A percentile compares a stretch with the other conserved stretches of the same genome.
phyloP scores from a whole-genome alignment of 2,113 vertebrate genomes.

The Elgaria multicarinata region DNA sequence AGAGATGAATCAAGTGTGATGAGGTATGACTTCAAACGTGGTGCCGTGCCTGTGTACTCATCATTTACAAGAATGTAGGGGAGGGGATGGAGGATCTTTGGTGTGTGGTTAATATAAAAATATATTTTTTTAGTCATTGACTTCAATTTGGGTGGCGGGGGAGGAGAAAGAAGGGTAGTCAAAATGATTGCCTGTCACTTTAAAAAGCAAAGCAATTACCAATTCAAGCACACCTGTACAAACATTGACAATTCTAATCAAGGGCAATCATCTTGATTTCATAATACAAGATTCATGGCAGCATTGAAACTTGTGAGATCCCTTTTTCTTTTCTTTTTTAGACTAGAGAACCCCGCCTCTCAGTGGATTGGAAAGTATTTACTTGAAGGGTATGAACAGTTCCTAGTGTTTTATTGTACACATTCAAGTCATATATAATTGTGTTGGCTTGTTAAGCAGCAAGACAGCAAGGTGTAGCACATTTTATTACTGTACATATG shows the following conservation, averaged over 20 bases:
- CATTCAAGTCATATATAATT: background rate
- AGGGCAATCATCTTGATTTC: constrained; percentile 65
- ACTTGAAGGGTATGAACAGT: background rate
- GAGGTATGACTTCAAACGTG: constrained; percentile 73
- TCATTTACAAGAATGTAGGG: constrained; percentile 65
- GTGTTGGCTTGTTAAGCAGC: background rate
- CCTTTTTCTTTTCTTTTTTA: background rate
- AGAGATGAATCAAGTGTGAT: constrained; percentile 71
- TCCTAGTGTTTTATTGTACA: background rate
- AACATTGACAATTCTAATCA: constrained; percentile 71
- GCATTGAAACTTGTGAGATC: constrained; percentile 2
- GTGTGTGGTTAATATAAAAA: constrained; percentile 59
- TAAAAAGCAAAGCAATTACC: constrained; percentile 69
- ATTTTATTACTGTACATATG: background rate
- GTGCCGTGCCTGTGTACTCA: constrained; percentile 70
- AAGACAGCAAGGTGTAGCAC: background rate
- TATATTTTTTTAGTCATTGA: constrained; percentile 64
- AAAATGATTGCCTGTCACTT: constrained; percentile 52
- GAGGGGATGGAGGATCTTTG: constrained; percentile 55
- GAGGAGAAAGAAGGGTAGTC: constrained; percentile 9
- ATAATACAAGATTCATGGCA: constrained; percentile 22
- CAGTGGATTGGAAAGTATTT: background rate
- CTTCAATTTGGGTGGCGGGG: constrained; percentile 48
- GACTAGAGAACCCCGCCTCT: background rate
- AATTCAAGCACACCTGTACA: constrained; percentile 67